These are phyloP conservation scores for Halcyon badia DNA, from an alignment of 2,797 vertebrate species.

Conservation along the genomic window DNA sequence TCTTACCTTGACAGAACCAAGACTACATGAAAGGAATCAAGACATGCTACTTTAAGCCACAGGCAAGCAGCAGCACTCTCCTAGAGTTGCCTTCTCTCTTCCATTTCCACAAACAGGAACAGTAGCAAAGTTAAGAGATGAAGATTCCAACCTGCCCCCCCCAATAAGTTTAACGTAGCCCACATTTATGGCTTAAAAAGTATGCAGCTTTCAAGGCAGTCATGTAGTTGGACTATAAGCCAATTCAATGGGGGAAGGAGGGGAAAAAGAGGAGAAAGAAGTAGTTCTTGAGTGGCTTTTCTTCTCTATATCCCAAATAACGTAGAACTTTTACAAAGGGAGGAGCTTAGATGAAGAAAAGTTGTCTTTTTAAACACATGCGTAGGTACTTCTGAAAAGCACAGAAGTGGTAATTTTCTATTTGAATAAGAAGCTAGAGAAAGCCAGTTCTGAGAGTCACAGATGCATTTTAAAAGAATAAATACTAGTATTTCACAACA, in stretches of 20 bases:
- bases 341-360: neutral
- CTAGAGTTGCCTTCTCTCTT: neutral
- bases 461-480: neutral
- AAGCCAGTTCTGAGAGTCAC: neutral
- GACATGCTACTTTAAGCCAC: neutral
- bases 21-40: fast-evolving
- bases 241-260: neutral
- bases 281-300: neutral
- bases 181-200: neutral
- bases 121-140: neutral
- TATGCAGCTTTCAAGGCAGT: neutral
- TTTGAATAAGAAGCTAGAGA: neutral
- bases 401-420: neutral
- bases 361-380: neutral
- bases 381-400: neutral
- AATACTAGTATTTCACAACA: neutral
- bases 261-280: neutral
- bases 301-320: neutral
- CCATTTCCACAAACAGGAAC: neutral
- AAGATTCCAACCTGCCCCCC: neutral
- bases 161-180: neutral
- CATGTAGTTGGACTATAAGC: neutral
- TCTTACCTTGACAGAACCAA: too few species aligned
- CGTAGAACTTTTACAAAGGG: neutral
- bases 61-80: neutral